Percentiles rank a stretch among this genome's conserved stretches.
phyloP scores from a whole-genome alignment of 2,888 invertebrate species.

The Epicampocera succincta region DNA sequence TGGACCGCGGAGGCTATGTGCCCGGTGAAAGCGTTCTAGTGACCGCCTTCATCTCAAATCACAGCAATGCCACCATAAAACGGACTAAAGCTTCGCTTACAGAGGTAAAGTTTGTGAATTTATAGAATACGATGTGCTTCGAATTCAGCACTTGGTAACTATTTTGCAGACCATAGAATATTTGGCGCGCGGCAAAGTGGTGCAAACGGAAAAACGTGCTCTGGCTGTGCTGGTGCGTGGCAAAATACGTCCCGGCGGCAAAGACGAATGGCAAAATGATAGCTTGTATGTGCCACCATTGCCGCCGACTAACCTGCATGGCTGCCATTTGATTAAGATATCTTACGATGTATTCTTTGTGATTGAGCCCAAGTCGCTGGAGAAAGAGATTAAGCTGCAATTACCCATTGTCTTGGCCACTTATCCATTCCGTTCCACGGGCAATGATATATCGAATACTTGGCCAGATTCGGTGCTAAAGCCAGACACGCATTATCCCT shows the following conservation, averaged over 20 bases:
- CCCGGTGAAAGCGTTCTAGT: constrained; percentile 96
- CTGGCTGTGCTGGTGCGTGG: constrained; percentile 90
- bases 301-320: constrained; percentile 95
- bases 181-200: constrained; percentile 91
- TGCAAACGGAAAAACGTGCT: constrained; percentile 93
- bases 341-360: constrained; percentile 96
- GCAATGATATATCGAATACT: constrained; percentile 84
- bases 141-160: neutral
- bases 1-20: constrained; percentile 96
- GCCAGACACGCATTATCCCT: constrained; percentile 95
- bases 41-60: constrained; percentile 91
- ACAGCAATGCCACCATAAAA: constrained; percentile 92
- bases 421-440: constrained; percentile 89
- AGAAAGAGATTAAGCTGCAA: constrained; percentile 95
- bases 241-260: constrained; percentile 90
- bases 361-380: constrained; percentile 94
- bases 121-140: neutral
- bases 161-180: constrained; percentile 90
- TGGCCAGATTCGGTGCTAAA: constrained; percentile 85
- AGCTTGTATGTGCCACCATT: constrained; percentile 95
- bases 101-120: constrained; percentile 79
- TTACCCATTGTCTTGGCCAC: constrained; percentile 95
- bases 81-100: constrained; percentile 92
- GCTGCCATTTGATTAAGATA: constrained; percentile 96
- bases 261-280: constrained; percentile 93